These are phyloP conservation scores for Melanerpes aurifrons DNA, from an alignment of 2,113 vertebrate species.

Conservation along the genomic window DNA sequence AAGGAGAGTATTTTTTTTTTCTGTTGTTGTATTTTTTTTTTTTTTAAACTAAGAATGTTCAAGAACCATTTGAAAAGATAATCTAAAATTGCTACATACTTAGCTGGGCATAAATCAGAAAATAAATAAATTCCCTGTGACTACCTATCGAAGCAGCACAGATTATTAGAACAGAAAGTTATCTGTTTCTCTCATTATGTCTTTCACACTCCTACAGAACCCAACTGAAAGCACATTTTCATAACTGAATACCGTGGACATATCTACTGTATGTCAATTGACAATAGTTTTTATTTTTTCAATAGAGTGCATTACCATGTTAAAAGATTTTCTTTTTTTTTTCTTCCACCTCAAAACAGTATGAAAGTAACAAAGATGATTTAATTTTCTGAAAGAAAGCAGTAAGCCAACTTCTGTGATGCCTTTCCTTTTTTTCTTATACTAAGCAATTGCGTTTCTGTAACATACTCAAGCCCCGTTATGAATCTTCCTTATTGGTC, in stretches of 20 bases:
- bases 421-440: background rate
- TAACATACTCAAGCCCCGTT: background rate
- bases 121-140: constrained; percentile 39
- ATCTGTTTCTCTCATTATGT: background rate
- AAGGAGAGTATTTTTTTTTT: constrained; percentile 43
- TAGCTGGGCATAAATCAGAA: constrained; percentile 52
- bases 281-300: constrained; percentile 9
- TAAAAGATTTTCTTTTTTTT: background rate
- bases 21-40: background rate
- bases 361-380: background rate
- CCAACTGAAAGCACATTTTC: constrained; percentile 14
- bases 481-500: constrained; percentile 11
- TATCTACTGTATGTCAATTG: constrained; percentile 7
- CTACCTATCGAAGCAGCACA: constrained; percentile 35
- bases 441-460: background rate
- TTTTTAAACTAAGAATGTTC: constrained; percentile 67
- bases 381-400: background rate
- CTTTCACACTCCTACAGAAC: constrained; percentile 22
- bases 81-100: constrained; percentile 68
- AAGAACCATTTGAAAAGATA: constrained; percentile 77
- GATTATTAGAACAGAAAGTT: constrained; percentile 45
- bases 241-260: constrained; percentile 8
- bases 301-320: background rate
- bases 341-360: background rate
- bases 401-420: background rate